Evolutionary conservation across 2,113 vertebrate genomes (phyloP).

Genomic region (cattle (Bos taurus)): ARS-UCD2.0 NC_037349.1:60299501-60300000

Average conservation of each 20-base stretch:
- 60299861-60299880: accelerated
- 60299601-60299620: background rate
- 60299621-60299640: background rate
- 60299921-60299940: background rate
- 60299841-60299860: background rate
- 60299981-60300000: background rate
- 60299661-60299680: background rate
- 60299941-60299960: background rate
- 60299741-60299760: background rate
- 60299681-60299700: background rate
- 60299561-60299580: background rate
- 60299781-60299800: background rate
- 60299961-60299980: slow-evolving; percentile 2
- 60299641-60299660: accelerated
- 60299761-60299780: background rate
- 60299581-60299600: background rate
- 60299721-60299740: background rate
- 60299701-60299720: background rate
- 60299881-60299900: background rate
- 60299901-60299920: slow-evolving; percentile 33
- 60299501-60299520: background rate
- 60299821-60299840: accelerated
- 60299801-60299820: no score
- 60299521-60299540: background rate
- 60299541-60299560: background rate